Conservation (phyloP, 2,113 vertebrate genomes). For the Odontesthes bonariensis region DNA sequence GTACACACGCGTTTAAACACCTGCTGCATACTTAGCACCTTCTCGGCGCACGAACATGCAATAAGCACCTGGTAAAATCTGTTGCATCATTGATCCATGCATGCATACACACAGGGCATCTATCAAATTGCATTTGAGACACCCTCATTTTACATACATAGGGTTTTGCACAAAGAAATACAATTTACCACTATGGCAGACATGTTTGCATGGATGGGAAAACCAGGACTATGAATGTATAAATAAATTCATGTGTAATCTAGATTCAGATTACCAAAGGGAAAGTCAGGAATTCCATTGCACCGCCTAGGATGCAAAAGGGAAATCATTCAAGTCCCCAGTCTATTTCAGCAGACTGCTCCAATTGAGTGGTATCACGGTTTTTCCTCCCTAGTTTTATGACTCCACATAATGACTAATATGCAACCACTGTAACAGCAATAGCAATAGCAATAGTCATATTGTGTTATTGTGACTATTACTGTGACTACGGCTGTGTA, state of each 20-base stretch:
- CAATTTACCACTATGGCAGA: constrained; percentile 46
- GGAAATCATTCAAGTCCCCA: constrained; percentile 65
- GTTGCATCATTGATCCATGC: constrained; percentile 72
- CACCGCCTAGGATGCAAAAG: constrained; percentile 62
- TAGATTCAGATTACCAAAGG: constrained; percentile 73
- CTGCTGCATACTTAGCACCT: constrained; percentile 61
- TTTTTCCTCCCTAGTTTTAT: constrained; percentile 65
- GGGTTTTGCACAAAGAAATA: constrained; percentile 43
- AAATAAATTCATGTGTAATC: constrained; percentile 73
- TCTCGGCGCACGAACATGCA: constrained; percentile 64
- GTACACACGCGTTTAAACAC: constrained; percentile 44
- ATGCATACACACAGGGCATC: constrained; percentile 28
- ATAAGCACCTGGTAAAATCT: constrained; percentile 77
- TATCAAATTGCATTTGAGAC: constrained; percentile 69
- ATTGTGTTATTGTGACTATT: constrained; percentile 58
- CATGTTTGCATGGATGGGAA: constrained; percentile 37
- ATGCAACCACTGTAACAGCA: constrained; percentile 63
- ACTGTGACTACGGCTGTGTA: constrained; percentile 46
- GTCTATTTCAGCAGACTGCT: constrained; percentile 55
- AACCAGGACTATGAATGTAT: constrained; percentile 65
- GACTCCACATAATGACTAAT: constrained; percentile 70
- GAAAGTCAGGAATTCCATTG: constrained; percentile 70
- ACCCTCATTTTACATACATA: constrained; percentile 68
- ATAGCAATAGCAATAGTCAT: constrained; percentile 46
- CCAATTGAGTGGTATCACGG: constrained; percentile 37